Evolutionary conservation across 2,113 vertebrate species (phyloP).

Genomic region (Takifugu flavidus): DNA sequence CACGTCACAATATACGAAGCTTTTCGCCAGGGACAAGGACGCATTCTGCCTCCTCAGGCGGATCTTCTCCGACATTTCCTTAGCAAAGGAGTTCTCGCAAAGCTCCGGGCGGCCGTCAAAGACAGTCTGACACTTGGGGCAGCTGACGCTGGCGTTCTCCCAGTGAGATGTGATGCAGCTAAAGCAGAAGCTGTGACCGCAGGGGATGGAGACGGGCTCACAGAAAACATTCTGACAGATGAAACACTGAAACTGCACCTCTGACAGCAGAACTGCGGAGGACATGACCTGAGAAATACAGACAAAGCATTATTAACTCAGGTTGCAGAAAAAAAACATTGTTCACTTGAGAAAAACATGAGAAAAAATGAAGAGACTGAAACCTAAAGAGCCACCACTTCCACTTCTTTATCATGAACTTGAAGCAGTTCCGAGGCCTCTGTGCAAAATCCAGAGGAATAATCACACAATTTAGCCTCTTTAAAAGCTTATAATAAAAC

Average conservation of each 20-base stretch:
- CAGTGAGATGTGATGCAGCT: slow-evolving; percentile 60
- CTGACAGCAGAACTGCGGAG: slow-evolving; percentile 38
- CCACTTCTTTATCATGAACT: not conserved
- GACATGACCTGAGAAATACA: slow-evolving; percentile 47
- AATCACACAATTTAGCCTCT: not conserved
- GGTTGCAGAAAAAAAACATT: not conserved
- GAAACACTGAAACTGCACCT: slow-evolving; percentile 62
- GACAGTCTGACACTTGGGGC: slow-evolving; percentile 49
- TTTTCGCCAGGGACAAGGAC: not conserved
- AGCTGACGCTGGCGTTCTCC: slow-evolving; percentile 24
- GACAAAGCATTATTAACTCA: not conserved
- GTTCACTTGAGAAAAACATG: not conserved
- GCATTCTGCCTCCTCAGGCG: slow-evolving; percentile 13
- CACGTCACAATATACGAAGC: slow-evolving; percentile 67
- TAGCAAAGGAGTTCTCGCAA: slow-evolving; percentile 62
- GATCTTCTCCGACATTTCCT: slow-evolving; percentile 64
- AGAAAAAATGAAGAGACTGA: not conserved
- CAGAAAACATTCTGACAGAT: slow-evolving; percentile 65
- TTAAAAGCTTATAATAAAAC: no score
- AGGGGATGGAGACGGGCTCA: slow-evolving; percentile 67
- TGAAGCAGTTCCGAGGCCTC: not conserved
- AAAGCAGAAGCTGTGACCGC: slow-evolving; percentile 73
- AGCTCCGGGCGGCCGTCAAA: slow-evolving; percentile 53
- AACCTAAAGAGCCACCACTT: not conserved
- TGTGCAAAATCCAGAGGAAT: slow-evolving; percentile 44